Conservation (phyloP, 2,113 vertebrate species). For the Chlamydotis undulata region DNA sequence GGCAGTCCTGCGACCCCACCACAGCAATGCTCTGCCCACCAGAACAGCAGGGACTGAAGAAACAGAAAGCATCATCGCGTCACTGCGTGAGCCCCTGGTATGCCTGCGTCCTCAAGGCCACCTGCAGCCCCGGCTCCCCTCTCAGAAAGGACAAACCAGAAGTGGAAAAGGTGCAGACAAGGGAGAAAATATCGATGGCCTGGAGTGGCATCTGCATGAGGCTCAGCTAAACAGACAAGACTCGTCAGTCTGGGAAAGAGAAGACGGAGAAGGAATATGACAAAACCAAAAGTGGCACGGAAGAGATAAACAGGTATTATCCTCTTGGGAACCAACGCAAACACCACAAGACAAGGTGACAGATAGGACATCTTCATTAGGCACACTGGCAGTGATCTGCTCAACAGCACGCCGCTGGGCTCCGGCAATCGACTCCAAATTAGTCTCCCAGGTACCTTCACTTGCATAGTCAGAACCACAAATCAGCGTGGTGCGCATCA, state of each 20-base stretch:
- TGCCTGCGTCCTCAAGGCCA: not conserved
- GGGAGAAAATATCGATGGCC: not conserved
- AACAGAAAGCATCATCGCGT: accelerated
- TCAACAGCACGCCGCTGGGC: not conserved
- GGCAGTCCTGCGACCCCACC: not conserved
- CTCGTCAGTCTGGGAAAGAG: not conserved
- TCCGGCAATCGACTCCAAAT: not conserved
- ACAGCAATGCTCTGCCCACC: not conserved
- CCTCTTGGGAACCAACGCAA: not conserved
- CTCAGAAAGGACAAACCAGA: not conserved
- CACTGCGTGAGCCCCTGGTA: accelerated
- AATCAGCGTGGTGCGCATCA: not conserved
- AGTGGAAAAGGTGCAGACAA: not conserved
- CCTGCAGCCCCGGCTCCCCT: not conserved
- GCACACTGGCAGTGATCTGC: not conserved
- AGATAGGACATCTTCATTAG: not conserved
- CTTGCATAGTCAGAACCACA: not conserved
- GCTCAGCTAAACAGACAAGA: not conserved
- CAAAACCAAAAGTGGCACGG: not conserved
- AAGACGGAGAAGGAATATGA: not conserved
- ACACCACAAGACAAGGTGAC: not conserved
- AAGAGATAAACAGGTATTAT: not conserved
- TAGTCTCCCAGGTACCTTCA: not conserved
- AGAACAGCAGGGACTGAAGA: not conserved
- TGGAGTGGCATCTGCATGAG: not conserved